These are phyloP conservation scores for Megastigmus dorsalis DNA, from an alignment of 2,888 invertebrate genomes.

Conservation along the genomic window DNA sequence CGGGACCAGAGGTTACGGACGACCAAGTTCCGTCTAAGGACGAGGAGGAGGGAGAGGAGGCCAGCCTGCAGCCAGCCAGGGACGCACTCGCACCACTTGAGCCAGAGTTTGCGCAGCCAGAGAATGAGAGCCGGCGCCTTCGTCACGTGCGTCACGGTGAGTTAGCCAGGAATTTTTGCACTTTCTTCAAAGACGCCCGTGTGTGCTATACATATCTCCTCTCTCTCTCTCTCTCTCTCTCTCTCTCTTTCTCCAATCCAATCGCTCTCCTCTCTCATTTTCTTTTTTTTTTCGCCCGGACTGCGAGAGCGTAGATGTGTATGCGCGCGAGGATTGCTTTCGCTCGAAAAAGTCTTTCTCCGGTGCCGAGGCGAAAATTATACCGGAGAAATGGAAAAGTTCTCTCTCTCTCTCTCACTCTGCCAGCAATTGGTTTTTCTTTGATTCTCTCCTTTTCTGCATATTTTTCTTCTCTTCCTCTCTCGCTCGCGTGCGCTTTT, in stretches of 20 bases:
- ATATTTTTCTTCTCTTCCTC: too few relatives aligned
- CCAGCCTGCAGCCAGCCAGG: background rate
- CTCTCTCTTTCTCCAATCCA: too few relatives aligned
- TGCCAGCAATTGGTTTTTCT: too few relatives aligned
- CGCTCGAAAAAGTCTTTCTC: too few relatives aligned
- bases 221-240: background rate
- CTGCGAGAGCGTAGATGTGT: background rate
- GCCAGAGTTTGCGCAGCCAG: too few relatives aligned
- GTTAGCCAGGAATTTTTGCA: conserved; percentile 40
- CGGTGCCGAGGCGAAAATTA: background rate
- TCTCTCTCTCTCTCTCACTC: too few relatives aligned
- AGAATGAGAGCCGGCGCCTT: conserved; percentile 60
- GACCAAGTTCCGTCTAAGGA: background rate
- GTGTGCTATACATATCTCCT: too few relatives aligned
- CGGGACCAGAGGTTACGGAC: background rate
- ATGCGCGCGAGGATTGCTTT: background rate
- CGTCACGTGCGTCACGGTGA: conserved; percentile 58
- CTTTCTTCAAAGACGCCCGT: background rate
- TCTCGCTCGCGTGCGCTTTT: too few relatives aligned
- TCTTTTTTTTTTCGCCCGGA: background rate
- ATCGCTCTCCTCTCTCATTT: background rate
- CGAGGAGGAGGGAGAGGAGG: background rate
- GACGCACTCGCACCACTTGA: too few relatives aligned
- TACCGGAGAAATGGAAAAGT: too few relatives aligned
- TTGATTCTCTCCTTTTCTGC: too few relatives aligned